These are phyloP conservation scores for Yponomeuta cagnagella DNA, from an alignment of 2,888 invertebrate species.

Conservation along the genomic window DNA sequence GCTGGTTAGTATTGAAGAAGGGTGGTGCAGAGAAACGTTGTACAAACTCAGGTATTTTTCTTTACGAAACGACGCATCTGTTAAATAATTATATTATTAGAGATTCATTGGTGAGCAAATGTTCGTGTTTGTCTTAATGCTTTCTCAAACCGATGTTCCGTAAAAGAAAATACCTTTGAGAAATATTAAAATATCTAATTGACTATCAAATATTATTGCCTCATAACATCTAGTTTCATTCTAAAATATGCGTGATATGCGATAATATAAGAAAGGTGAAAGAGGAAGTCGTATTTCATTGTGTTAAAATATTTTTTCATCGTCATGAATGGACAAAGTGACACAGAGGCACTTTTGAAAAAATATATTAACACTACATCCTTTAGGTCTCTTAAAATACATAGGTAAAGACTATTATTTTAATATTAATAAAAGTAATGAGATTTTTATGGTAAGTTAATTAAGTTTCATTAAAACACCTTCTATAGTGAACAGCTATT, in stretches of 20 bases:
- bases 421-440: constrained; percentile 23
- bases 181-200: constrained; percentile 39
- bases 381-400: constrained; percentile 18
- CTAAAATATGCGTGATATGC: constrained; percentile 61
- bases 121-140: not conserved
- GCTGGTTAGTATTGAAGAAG: constrained; percentile 34
- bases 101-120: not conserved
- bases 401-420: constrained; percentile 18
- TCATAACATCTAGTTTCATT: constrained; percentile 43
- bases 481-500: constrained; percentile 17
- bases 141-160: not conserved
- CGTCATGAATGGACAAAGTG: not conserved
- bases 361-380: constrained; percentile 24
- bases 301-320: constrained; percentile 40
- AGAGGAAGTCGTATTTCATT: constrained; percentile 32
- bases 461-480: constrained; percentile 20
- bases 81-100: not conserved
- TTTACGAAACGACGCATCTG: not conserved
- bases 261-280: constrained; percentile 55
- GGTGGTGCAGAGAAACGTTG: constrained; percentile 30
- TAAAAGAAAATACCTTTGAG: not conserved
- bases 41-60: not conserved
- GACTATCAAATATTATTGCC: constrained; percentile 37
- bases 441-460: constrained; percentile 22
- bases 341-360: constrained; percentile 12